Conservation (phyloP, 2,113 vertebrate species). For the Saguinus imperator region DNA sequence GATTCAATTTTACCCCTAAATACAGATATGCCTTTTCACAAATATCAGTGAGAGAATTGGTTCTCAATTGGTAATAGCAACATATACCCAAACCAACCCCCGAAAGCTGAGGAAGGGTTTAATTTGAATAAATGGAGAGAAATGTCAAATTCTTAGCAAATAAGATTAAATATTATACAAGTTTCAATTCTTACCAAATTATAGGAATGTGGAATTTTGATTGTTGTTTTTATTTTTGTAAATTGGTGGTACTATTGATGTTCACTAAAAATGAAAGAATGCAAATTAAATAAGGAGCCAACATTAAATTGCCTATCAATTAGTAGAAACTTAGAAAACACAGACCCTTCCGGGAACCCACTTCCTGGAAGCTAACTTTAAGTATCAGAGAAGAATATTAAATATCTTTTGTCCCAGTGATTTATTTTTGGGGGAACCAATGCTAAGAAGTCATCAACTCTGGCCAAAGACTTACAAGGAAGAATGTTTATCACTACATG, state of each 20-base stretch:
- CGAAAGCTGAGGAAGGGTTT: not conserved
- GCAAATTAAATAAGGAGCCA: not conserved
- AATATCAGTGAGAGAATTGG: not conserved
- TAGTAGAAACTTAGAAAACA: conserved; percentile 9
- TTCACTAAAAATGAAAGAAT: conserved; percentile 3
- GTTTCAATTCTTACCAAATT: not conserved
- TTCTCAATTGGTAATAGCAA: not conserved
- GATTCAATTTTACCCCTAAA: not conserved
- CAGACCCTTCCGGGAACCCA: not conserved
- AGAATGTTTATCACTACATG: not conserved
- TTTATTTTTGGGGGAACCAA: not conserved
- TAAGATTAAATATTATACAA: not conserved
- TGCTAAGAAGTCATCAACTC: conserved; percentile 3
- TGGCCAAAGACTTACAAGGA: conserved; percentile 1
- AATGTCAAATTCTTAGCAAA: not conserved
- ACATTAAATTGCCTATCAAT: not conserved
- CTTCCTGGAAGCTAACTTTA: not conserved
- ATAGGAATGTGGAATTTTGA: not conserved
- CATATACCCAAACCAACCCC: not conserved
- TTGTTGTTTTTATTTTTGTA: conserved; percentile 9
- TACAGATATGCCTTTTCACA: not conserved
- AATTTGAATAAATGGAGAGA: not conserved
- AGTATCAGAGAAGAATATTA: not conserved
- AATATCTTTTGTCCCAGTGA: not conserved
- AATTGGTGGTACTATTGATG: not conserved